phyloP scores from a whole-genome alignment of 2,113 vertebrate species.

The Pelvicachromis taeniatus region DNA sequence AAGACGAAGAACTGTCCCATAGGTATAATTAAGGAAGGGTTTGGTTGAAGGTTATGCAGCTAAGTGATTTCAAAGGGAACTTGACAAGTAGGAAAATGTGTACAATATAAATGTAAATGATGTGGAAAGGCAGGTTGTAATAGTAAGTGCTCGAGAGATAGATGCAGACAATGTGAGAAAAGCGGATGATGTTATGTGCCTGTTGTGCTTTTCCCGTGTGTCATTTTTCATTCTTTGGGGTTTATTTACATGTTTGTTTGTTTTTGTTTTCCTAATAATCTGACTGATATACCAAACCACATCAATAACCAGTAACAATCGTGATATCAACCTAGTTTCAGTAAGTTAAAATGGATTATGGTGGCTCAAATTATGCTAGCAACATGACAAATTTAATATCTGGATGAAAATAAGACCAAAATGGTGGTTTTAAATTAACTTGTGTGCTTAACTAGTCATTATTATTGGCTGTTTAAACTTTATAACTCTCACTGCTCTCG shows the following conservation, averaged over 20 bases:
- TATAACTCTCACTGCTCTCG: not conserved
- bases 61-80: slow-evolving; percentile 31
- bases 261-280: not conserved
- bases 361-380: not conserved
- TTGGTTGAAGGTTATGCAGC: slow-evolving; percentile 42
- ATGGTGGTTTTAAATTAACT: not conserved
- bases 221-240: not conserved
- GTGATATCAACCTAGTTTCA: not conserved
- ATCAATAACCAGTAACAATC: not conserved
- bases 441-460: not conserved
- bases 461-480: not conserved
- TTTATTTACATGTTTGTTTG: not conserved
- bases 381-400: not conserved
- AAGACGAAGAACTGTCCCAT: not conserved
- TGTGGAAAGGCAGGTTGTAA: slow-evolving; percentile 49
- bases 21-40: slow-evolving; percentile 17
- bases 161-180: slow-evolving; percentile 30
- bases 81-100: slow-evolving; percentile 31
- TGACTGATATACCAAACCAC: not conserved
- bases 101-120: slow-evolving; percentile 48
- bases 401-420: not conserved
- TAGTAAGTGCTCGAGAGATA: slow-evolving; percentile 26
- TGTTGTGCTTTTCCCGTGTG: not conserved
- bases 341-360: not conserved
- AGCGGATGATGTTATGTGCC: not conserved